Percentiles rank a stretch among this genome's conserved stretches.
phyloP scores from a whole-genome alignment of 2,888 invertebrate species.

The Drosophila suboccidentalis region DNA sequence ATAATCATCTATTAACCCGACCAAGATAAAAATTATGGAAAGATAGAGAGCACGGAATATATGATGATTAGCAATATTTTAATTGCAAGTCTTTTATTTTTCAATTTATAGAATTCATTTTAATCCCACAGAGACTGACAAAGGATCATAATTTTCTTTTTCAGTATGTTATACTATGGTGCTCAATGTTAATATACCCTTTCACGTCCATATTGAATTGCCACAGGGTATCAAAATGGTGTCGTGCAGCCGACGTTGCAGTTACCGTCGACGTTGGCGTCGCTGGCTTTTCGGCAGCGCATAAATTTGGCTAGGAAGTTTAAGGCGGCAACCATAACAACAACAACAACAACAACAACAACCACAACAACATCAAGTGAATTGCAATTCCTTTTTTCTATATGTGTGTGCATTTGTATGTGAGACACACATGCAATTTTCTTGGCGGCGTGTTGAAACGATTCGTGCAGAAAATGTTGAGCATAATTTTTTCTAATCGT shows the following conservation, averaged over 20 bases:
- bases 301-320: conserved; percentile 71
- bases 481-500: conserved; percentile 80
- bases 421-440: conserved; percentile 48
- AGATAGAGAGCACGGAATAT: too few species aligned
- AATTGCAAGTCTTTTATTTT: too few species aligned
- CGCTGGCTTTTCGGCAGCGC: conserved; percentile 67
- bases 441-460: conserved; percentile 55
- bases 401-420: conserved; percentile 23
- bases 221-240: conserved; percentile 32
- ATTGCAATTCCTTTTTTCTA: conserved; percentile 63
- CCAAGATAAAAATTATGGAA: too few species aligned
- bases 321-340: conserved; percentile 39
- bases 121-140: too few species aligned
- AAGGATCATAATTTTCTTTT: neutral
- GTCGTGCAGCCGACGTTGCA: conserved; percentile 34
- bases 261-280: conserved; percentile 20
- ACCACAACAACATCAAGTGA: conserved; percentile 24
- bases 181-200: neutral
- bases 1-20: too few species aligned
- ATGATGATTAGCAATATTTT: too few species aligned
- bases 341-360: conserved; percentile 12
- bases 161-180: neutral
- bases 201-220: neutral
- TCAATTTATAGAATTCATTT: too few species aligned
- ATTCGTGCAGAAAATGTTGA: conserved; percentile 79